These are phyloP conservation scores for Dermatophagoides farinae DNA, from an alignment of 1,140 invertebrate species.

Conservation along the genomic window DNA sequence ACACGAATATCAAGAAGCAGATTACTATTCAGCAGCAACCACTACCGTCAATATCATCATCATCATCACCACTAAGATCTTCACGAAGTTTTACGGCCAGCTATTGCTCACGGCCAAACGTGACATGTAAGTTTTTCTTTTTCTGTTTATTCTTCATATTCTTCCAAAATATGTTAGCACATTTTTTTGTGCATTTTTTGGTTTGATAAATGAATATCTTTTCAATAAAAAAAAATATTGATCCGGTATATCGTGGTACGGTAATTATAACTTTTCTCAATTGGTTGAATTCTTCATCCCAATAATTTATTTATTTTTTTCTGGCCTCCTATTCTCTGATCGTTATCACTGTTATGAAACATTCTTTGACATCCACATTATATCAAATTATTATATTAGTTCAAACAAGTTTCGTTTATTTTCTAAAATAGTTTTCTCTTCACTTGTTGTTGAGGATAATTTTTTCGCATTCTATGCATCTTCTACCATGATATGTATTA, in stretches of 20 bases:
- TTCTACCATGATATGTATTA: too few species aligned
- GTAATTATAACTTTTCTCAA: background rate
- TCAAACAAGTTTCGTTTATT: too few species aligned
- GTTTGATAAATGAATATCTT: background rate
- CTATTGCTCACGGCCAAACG: conserved; percentile 5
- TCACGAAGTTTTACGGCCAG: conserved; percentile 8
- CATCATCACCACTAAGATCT: background rate
- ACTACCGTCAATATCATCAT: background rate
- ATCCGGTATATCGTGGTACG: background rate
- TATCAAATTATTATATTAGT: too few species aligned
- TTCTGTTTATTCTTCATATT: background rate
- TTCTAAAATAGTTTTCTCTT: too few species aligned
- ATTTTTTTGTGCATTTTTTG: background rate
- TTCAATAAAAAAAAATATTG: background rate
- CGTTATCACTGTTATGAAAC: too few species aligned
- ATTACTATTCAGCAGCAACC: background rate
- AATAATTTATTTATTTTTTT: background rate
- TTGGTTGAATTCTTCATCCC: background rate
- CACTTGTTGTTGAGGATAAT: too few species aligned
- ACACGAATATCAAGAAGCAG: background rate
- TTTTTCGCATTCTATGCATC: too few species aligned
- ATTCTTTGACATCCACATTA: too few species aligned
- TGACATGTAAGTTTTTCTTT: conserved; percentile 8
- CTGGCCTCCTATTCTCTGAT: background rate
- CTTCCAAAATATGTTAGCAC: background rate